Conservation (phyloP, 1,140 invertebrate genomes). For the Grapholita molesta region DNA sequence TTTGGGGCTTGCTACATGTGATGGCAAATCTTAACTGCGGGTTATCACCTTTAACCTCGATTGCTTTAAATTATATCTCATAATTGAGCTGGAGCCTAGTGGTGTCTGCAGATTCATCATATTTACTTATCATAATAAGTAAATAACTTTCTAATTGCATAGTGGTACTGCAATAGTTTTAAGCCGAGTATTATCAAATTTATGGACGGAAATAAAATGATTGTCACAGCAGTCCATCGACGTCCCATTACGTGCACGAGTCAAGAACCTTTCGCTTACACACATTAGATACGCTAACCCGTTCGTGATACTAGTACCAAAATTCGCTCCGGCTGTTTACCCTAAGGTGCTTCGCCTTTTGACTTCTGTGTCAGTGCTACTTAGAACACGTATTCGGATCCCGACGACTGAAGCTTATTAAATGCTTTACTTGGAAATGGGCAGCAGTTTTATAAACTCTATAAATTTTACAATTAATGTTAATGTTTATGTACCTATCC, state of each 20-base stretch:
- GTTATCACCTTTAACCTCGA: neutral
- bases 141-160: neutral
- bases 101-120: no score
- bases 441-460: no score
- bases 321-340: slow-evolving; percentile 34
- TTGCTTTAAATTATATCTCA: neutral
- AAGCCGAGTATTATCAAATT: slow-evolving; percentile 23
- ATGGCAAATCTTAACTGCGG: neutral
- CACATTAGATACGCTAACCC: slow-evolving; percentile 39
- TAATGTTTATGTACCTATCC: no score
- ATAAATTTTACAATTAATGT: no score
- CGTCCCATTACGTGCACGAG: slow-evolving; percentile 35
- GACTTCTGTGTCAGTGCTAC: neutral
- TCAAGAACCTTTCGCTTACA: slow-evolving; percentile 40
- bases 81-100: neutral
- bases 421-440: no score
- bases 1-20: neutral
- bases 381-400: neutral
- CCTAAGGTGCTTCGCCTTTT: slow-evolving; percentile 8
- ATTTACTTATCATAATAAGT: no score
- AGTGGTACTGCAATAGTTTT: neutral
- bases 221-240: slow-evolving; percentile 26
- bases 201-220: neutral
- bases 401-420: no score
- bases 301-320: slow-evolving; percentile 33